phyloP scores from a whole-genome alignment of 1,140 invertebrate species.

The Penaeus japonicus region DNA sequence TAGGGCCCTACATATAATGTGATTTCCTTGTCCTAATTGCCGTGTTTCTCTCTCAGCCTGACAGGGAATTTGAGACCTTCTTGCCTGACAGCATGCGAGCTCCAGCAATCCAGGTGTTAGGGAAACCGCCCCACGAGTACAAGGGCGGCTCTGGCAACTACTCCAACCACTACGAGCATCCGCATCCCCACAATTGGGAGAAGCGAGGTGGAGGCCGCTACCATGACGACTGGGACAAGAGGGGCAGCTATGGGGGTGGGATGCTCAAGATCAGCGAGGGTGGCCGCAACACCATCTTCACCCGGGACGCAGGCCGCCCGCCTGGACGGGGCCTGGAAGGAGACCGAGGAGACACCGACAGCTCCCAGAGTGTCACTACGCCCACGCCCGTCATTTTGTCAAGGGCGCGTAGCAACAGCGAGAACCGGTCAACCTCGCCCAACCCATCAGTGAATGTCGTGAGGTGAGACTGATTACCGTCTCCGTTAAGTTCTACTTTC shows the following conservation, averaged over 20 bases:
- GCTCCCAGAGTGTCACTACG: slow-evolving; percentile 19
- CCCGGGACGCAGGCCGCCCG: slow-evolving; percentile 29
- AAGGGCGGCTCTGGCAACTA: slow-evolving; percentile 39
- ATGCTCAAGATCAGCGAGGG: slow-evolving; percentile 32
- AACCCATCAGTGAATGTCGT: slow-evolving; percentile 18
- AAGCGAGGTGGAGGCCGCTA: slow-evolving; percentile 35
- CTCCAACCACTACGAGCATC: slow-evolving; percentile 27
- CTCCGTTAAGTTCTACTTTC: background rate
- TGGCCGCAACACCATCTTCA: slow-evolving; percentile 35
- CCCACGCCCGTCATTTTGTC: slow-evolving; percentile 43
- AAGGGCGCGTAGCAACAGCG: slow-evolving; percentile 38
- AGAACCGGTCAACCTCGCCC: slow-evolving; percentile 44
- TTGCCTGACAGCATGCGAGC: slow-evolving; percentile 45
- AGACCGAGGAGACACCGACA: slow-evolving; percentile 19
- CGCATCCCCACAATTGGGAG: slow-evolving; percentile 28
- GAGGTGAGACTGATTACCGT: background rate
- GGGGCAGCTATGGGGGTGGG: slow-evolving; percentile 32
- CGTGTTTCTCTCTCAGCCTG: slow-evolving; percentile 31
- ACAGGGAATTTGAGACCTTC: slow-evolving; percentile 49
- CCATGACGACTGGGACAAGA: slow-evolving; percentile 50
- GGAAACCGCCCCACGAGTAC: slow-evolving; percentile 39
- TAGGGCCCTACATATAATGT: background rate
- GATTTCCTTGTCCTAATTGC: background rate
- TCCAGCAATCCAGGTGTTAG: slow-evolving; percentile 44
- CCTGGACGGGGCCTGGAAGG: slow-evolving; percentile 21